Evolutionary conservation across 2,113 vertebrate genomes (phyloP), one percentile per base, ranked within the genome.

Genomic region (Oreamnos americanus): DNA sequence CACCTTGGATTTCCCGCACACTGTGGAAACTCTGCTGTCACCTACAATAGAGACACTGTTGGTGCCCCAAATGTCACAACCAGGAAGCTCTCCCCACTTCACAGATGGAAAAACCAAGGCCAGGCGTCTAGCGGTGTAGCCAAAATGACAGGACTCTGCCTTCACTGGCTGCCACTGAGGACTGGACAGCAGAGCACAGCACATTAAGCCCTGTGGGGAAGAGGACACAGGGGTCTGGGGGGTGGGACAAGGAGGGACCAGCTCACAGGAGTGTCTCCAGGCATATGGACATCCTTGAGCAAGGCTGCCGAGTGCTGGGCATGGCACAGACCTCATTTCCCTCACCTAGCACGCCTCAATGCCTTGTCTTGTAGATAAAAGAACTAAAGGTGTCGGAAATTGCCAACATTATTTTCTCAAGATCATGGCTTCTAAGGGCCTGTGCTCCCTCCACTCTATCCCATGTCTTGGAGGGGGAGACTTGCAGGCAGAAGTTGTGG

Each of bases 291-390:
- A 4, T 53, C 11, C 76, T 17, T 19, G 47, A 25, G 4, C 1
- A 25, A 17, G 10, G 12, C 86, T 53, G 71, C 49, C 9, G 10
- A 7, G 33, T 4, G 1, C 55, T 6, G 17, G 26, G 14, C 28
- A 26, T 1, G 0, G 4, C 23, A 19, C 21, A 53, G 49, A 28
- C 8, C 51, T 57, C 7, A n/a, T 3, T 58, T 17, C 21, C 4
- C 2, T 26, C 8, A 2, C 3, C 13, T 8, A 13, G 8, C 53
- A 13, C 11, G 28, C 11, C n/a, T 74, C n/a, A 9, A 0, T 9
- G 51, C 49, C 81, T 53, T 8, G 16, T 47, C 49, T 11, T 30
- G 12, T 8, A 62, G 79, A 26, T 39, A 25, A n/a, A 33, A 62
- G 55, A 19, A 57, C 57, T 16, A 6, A 4, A 67, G 43, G n/a